A percentile compares a stretch with the other conserved stretches of the same genome.
Evolutionary conservation across 2,113 vertebrate species (phyloP).

Genomic region (Chascanopsetta lugubris): DNA sequence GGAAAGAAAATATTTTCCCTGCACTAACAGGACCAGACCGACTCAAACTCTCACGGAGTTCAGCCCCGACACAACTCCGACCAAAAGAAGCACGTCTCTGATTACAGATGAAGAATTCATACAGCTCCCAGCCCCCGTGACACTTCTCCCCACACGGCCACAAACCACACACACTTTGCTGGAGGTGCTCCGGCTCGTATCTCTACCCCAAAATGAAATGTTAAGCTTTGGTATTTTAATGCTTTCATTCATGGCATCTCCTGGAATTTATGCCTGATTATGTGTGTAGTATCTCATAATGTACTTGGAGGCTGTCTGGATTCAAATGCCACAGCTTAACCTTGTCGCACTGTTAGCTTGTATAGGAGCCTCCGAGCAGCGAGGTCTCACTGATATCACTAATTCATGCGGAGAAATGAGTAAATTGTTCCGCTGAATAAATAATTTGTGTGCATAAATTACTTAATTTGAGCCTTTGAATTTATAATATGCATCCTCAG

Average conservation of each 20-base stretch:
- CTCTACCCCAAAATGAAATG: conserved; percentile 2
- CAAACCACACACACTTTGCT: not conserved
- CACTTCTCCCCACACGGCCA: conserved; percentile 4
- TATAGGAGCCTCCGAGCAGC: not conserved
- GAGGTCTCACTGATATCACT: not conserved
- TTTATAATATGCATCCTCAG: not conserved
- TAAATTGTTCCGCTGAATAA: conserved; percentile 24
- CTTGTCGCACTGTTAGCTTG: not conserved
- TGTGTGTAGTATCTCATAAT: not conserved
- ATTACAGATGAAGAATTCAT: conserved; percentile 1
- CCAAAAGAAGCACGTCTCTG: not conserved
- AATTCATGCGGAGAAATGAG: conserved; percentile 18
- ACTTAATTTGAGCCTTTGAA: conserved; percentile 22
- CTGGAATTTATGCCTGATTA: not conserved
- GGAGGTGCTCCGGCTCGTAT: not conserved
- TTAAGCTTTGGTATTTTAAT: not conserved
- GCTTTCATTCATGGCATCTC: not conserved
- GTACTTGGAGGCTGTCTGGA: not conserved
- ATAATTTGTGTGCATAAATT: conserved; percentile 16
- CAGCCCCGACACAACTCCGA: not conserved
- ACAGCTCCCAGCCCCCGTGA: conserved; percentile 8
- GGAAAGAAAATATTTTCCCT: not conserved
- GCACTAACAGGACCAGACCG: not conserved
- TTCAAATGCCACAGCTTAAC: not conserved
- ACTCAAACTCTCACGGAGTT: not conserved